Evolutionary conservation across 2,888 invertebrate species (phyloP).

Genomic region (Caenorhabditis angaria): DNA sequence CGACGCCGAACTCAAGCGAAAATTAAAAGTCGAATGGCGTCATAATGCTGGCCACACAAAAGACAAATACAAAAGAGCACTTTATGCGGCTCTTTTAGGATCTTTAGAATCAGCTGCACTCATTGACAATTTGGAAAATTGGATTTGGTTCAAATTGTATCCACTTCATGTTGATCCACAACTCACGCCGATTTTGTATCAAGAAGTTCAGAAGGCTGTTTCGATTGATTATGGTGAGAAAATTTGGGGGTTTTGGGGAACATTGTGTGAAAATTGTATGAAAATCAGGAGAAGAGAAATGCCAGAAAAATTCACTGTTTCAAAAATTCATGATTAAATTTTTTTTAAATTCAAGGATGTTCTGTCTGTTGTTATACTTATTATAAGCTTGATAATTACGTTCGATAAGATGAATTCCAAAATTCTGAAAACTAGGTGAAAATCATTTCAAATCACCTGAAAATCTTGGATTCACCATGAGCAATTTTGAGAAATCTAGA

Average conservation of each 20-base stretch:
- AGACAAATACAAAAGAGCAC: slow-evolving; percentile 63
- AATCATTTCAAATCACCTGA: too few species aligned
- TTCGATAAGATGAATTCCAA: too few species aligned
- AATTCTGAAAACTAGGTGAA: too few species aligned
- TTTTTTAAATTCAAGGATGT: too few species aligned
- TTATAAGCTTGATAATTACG: too few species aligned
- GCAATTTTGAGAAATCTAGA: too few species aligned
- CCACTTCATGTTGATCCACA: slow-evolving; percentile 60
- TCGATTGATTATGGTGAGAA: slow-evolving; percentile 64
- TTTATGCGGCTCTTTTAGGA: slow-evolving; percentile 65
- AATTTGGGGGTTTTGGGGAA: neutral
- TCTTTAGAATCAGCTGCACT: slow-evolving; percentile 36
- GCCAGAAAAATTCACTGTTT: too few species aligned
- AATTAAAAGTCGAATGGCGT: slow-evolving; percentile 67
- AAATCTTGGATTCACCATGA: too few species aligned
- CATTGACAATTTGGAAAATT: slow-evolving; percentile 66
- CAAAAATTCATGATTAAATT: too few species aligned
- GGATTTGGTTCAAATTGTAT: slow-evolving; percentile 68
- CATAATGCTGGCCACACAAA: slow-evolving; percentile 56
- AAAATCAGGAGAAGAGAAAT: too few species aligned
- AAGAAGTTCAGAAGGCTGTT: slow-evolving; percentile 64
- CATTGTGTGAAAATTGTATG: too few species aligned
- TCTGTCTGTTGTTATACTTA: too few species aligned
- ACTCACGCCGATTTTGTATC: slow-evolving; percentile 54
- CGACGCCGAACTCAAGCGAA: slow-evolving; percentile 58